These are phyloP conservation scores for Pterostichus madidus DNA, from an alignment of 2,888 invertebrate genomes.

Conservation along the genomic window DNA sequence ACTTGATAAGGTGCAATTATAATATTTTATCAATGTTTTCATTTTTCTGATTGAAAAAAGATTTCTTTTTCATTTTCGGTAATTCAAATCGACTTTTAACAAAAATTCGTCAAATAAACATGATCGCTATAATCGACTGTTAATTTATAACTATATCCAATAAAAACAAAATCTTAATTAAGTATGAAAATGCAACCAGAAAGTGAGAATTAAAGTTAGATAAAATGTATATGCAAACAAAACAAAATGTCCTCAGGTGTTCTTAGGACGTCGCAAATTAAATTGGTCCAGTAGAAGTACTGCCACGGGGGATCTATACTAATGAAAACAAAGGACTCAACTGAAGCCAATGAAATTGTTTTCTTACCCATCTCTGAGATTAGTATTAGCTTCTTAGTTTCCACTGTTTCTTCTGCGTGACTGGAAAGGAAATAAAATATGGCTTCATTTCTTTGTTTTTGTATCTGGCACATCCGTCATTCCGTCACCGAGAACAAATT, in stretches of 20 bases:
- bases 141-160: too few relatives aligned
- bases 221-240: not conserved
- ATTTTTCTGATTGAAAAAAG: too few relatives aligned
- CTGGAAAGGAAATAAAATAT: conserved; percentile 40
- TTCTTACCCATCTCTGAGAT: conserved; percentile 62
- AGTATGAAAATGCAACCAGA: too few relatives aligned
- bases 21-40: too few relatives aligned
- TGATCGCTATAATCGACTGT: too few relatives aligned
- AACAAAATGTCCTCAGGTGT: conserved; percentile 54
- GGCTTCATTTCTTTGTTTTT: conserved; percentile 22
- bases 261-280: conserved; percentile 37
- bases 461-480: conserved; percentile 19
- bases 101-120: too few relatives aligned
- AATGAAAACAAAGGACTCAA: conserved; percentile 70
- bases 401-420: conserved; percentile 25
- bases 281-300: conserved; percentile 61
- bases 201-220: too few relatives aligned
- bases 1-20: too few relatives aligned
- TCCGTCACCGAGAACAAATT: conserved; percentile 24
- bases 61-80: too few relatives aligned
- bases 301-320: conserved; percentile 67
- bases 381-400: conserved; percentile 59
- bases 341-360: conserved; percentile 69
- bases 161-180: too few relatives aligned
- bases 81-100: too few relatives aligned